Conservation (phyloP, 2,113 vertebrate species). For the Strix uralensis region DNA sequence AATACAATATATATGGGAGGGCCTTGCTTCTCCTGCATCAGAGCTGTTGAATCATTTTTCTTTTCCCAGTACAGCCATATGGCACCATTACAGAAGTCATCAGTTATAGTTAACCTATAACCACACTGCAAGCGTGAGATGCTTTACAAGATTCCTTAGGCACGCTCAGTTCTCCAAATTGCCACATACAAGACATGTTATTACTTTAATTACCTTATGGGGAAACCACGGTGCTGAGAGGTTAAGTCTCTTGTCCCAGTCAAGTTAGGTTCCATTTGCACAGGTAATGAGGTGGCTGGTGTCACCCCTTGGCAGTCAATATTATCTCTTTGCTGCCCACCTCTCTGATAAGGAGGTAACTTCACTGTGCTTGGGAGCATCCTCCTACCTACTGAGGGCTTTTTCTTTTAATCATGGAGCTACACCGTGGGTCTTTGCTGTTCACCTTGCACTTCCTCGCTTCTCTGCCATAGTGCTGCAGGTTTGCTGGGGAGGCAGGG, state of each 20-base stretch:
- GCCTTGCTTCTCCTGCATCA: neutral
- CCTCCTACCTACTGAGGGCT: neutral
- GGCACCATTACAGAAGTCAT: neutral
- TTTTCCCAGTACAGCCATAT: neutral
- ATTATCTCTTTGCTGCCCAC: neutral
- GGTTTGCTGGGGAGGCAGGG: neutral
- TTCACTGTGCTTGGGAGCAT: neutral
- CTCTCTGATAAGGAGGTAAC: neutral
- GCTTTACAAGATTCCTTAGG: neutral
- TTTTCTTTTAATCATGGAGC: neutral
- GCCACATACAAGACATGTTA: rapidly evolving
- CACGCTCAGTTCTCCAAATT: rapidly evolving
- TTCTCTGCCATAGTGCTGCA: neutral
- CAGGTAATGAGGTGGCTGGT: neutral
- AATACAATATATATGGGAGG: rapidly evolving
- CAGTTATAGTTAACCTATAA: neutral
- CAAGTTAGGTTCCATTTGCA: neutral
- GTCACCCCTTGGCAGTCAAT: neutral
- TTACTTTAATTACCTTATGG: neutral
- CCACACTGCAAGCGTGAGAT: neutral
- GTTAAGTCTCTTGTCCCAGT: neutral
- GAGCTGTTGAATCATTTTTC: neutral
- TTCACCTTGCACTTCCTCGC: neutral
- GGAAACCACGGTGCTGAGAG: neutral
- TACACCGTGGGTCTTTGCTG: neutral